phyloP scores from a whole-genome alignment of 2,797 vertebrate genomes.

The Sebastes baramenuke region DNA sequence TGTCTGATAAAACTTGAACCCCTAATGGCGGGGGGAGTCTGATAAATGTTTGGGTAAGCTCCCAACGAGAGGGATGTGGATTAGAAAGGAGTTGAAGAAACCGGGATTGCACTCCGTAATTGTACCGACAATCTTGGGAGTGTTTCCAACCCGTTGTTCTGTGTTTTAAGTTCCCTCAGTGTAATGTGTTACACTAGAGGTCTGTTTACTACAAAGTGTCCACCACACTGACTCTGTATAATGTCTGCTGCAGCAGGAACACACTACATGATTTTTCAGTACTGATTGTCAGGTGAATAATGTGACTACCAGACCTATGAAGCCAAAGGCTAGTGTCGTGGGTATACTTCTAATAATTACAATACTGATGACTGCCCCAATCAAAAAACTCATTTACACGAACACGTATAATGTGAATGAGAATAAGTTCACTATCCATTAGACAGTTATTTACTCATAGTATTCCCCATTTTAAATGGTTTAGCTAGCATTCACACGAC shows the following conservation, averaged over 20 bases:
- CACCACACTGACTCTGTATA: conserved; percentile 13
- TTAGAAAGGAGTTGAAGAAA: conserved; percentile 19
- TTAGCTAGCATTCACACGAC: neutral
- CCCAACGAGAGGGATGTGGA: neutral
- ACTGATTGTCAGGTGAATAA: conserved; percentile 6
- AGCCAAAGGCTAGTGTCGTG: conserved; percentile 44
- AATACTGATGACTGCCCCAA: neutral
- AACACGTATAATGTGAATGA: neutral
- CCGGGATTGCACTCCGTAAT: conserved; percentile 44
- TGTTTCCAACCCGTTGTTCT: conserved; percentile 17
- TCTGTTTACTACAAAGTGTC: conserved; percentile 25
- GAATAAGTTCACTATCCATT: too few relatives aligned
- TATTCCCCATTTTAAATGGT: neutral
- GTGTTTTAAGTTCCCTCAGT: conserved; percentile 10
- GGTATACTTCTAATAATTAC: neutral
- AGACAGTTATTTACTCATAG: neutral
- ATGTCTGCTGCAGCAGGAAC: conserved; percentile 3
- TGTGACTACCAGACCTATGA: conserved; percentile 15
- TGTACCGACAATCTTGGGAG: conserved; percentile 64
- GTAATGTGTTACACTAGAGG: conserved; percentile 17
- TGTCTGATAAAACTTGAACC: conserved; percentile 75
- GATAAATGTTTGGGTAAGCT: conserved; percentile 26
- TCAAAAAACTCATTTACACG: neutral
- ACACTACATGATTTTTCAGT: conserved; percentile 1
- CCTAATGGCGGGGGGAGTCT: conserved; percentile 10